Percentiles rank a stretch among this genome's conserved stretches.
Evolutionary conservation across 2,888 invertebrate species (phyloP).

Genomic region (Halocaridina rubra): DNA sequence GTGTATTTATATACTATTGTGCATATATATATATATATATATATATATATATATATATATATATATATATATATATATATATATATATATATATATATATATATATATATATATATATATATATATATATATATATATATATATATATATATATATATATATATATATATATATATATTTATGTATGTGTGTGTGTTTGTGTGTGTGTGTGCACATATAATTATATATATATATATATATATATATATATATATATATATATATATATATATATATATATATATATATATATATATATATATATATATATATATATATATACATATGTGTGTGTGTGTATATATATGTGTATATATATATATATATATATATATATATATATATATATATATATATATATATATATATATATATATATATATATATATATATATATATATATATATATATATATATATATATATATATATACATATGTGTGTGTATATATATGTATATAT

Average conservation of each 20-base stretch:
- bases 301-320: neutral
- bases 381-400: neutral
- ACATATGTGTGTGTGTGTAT: conserved; percentile 1
- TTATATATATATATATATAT: neutral
- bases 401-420: neutral
- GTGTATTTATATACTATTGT: neutral
- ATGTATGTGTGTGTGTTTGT: neutral
- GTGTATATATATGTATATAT: neutral
- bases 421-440: conserved; percentile 7
- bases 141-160: neutral
- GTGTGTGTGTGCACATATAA: neutral
- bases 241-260: neutral
- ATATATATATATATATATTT: neutral
- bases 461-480: conserved; percentile 2
- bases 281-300: neutral
- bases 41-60: neutral
- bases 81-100: conserved; percentile 1
- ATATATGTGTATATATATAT: neutral
- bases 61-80: neutral
- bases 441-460: conserved; percentile 19
- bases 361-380: neutral
- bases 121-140: neutral
- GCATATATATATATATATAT: neutral
- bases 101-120: conserved; percentile 1
- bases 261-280: neutral